Conservation (phyloP, 2,888 invertebrate species). For the Chloroclystis v-ata region DNA sequence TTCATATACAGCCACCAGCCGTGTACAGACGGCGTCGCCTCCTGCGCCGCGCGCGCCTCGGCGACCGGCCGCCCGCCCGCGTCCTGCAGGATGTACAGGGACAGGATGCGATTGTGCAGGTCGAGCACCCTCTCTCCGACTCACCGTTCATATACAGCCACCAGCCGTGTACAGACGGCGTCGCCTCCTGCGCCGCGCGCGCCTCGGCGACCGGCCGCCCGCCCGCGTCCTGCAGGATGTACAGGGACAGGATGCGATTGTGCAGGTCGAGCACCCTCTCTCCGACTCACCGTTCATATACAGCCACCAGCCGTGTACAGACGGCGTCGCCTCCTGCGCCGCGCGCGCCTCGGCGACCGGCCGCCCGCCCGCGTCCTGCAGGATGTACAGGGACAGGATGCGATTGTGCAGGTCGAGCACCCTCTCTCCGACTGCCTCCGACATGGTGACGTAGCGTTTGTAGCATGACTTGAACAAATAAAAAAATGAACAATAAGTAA, state of each 20-base stretch:
- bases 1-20: conserved; percentile 95
- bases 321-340: conserved; percentile 84
- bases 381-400: conserved; percentile 85
- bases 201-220: conserved; percentile 85
- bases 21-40: conserved; percentile 88
- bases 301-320: conserved; percentile 93
- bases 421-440: conserved; percentile 89
- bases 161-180: conserved; percentile 92
- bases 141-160: conserved; percentile 90
- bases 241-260: conserved; percentile 85
- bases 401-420: conserved; percentile 89
- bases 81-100: conserved; percentile 89
- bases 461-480: conserved; percentile 71
- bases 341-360: conserved; percentile 81
- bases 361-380: conserved; percentile 89
- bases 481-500: neutral
- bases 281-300: conserved; percentile 85
- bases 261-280: conserved; percentile 89
- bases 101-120: too few relatives aligned
- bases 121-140: too few relatives aligned
- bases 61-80: conserved; percentile 88
- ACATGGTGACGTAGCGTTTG: conserved; percentile 88
- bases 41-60: conserved; percentile 70
- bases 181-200: conserved; percentile 78
- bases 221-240: conserved; percentile 89